Percentiles rank a stretch among this genome's conserved stretches.
phyloP scores from a whole-genome alignment of 1,140 invertebrate species.

The Heliconius himera region DNA sequence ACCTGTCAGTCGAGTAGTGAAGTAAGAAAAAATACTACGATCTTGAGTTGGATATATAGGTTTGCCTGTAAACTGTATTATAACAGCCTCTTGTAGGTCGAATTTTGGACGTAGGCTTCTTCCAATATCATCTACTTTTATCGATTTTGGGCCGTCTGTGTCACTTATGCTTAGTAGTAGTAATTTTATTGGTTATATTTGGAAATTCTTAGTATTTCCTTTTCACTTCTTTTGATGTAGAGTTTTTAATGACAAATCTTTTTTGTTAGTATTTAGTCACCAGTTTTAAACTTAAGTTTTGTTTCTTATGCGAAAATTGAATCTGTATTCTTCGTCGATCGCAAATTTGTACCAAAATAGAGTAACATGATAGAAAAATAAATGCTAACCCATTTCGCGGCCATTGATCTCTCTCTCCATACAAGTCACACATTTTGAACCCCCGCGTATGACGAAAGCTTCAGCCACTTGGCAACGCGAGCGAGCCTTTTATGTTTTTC shows the following conservation, averaged over 20 bases:
- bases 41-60: too few relatives aligned
- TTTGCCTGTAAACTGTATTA: too few relatives aligned
- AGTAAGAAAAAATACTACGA: neutral
- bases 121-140: too few relatives aligned
- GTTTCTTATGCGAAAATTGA: neutral
- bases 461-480: constrained; percentile 15
- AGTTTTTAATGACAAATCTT: too few relatives aligned
- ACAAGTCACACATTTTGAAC: constrained; percentile 11
- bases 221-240: too few relatives aligned
- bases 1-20: neutral
- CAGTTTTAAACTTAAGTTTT: neutral
- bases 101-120: too few relatives aligned
- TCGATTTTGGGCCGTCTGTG: too few relatives aligned
- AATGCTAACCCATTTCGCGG: constrained; percentile 6
- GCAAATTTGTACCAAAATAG: neutral
- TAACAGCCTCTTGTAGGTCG: too few relatives aligned
- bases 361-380: neutral
- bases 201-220: too few relatives aligned
- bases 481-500: constrained; percentile 8
- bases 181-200: too few relatives aligned
- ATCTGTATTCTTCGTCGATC: neutral
- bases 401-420: neutral
- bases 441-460: constrained; percentile 23
- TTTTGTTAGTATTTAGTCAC: too few relatives aligned
- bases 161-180: too few relatives aligned